These are phyloP conservation scores for Lepidostoma basale DNA, from an alignment of 1,140 invertebrate species.

Conservation along the genomic window DNA sequence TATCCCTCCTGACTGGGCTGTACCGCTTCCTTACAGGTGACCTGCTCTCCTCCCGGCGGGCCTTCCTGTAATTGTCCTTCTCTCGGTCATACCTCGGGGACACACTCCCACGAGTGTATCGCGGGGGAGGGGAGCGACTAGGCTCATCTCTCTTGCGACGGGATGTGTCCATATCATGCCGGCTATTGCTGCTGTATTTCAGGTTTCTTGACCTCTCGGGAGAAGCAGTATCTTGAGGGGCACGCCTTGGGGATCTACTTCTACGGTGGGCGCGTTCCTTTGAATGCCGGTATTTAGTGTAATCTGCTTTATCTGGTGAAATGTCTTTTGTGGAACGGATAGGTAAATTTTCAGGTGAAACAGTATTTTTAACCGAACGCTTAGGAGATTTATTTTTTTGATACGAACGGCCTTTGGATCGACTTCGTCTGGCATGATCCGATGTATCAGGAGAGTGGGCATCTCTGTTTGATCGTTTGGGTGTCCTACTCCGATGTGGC, in stretches of 20 bases:
- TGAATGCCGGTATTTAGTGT: not conserved
- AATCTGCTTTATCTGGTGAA: conserved; percentile 1
- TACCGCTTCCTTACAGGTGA: conserved; percentile 33
- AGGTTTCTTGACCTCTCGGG: conserved; percentile 23
- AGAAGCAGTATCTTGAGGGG: conserved; percentile 18
- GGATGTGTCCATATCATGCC: conserved; percentile 32
- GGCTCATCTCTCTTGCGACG: conserved; percentile 27
- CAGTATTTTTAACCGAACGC: conserved; percentile 16
- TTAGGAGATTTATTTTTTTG: conserved; percentile 33
- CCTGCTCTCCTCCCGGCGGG: conserved; percentile 23
- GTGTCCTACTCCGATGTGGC: conserved; percentile 28
- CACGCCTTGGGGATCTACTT: conserved; percentile 35
- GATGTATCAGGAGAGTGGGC: not conserved
- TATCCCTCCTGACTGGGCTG: conserved; percentile 17
- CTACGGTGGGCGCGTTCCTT: conserved; percentile 17
- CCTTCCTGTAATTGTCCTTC: conserved; percentile 19
- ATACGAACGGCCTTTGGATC: conserved; percentile 19
- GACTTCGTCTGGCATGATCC: not conserved
- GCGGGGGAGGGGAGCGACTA: conserved; percentile 37
- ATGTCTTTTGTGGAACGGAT: conserved; percentile 2
- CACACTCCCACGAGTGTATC: conserved; percentile 26
- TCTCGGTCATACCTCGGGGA: conserved; percentile 39
- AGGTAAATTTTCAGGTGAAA: conserved; percentile 18
- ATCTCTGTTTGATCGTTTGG: conserved; percentile 15
- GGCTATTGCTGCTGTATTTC: conserved; percentile 15